These are phyloP conservation scores for Resseliella maxima DNA, from an alignment of 2,888 invertebrate genomes.

Conservation along the genomic window DNA sequence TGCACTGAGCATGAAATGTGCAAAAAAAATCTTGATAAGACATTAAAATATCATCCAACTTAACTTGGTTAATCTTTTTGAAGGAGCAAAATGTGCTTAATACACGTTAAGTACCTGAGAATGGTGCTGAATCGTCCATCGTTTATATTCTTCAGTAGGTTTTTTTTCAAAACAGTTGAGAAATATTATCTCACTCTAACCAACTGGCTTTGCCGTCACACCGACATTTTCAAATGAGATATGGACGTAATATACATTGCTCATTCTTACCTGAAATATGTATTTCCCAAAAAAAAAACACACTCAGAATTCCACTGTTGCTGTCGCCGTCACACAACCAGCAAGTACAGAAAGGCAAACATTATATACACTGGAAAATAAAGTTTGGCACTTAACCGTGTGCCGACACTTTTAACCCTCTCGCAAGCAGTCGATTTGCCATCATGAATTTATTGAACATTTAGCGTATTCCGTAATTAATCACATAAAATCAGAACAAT, in stretches of 20 bases:
- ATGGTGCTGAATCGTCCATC: not conserved
- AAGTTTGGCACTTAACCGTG: conserved; percentile 9
- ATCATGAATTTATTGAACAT: conserved; percentile 50
- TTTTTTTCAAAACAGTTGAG: not conserved
- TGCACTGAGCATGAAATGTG: not conserved
- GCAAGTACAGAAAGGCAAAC: no score
- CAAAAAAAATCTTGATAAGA: conserved; percentile 22
- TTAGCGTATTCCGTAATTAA: conserved; percentile 37
- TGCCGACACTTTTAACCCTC: not conserved
- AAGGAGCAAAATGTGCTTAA: not conserved
- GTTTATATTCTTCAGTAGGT: not conserved
- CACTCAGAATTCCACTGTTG: not conserved
- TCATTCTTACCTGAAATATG: conserved; percentile 21
- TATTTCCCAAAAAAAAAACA: not conserved
- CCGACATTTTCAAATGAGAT: conserved; percentile 26
- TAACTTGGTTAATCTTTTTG: conserved; percentile 35
- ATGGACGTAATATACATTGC: conserved; percentile 47
- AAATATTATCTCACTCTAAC: not conserved
- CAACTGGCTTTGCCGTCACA: not conserved
- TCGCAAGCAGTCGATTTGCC: not conserved
- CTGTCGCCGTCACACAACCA: not conserved
- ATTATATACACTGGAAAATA: not conserved
- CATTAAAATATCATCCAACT: conserved; percentile 36
- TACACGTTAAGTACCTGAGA: conserved; percentile 10
- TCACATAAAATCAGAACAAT: conserved; percentile 53